phyloP scores from a whole-genome alignment of 2,888 invertebrate genomes.

The Opisthograptis luteolata region DNA sequence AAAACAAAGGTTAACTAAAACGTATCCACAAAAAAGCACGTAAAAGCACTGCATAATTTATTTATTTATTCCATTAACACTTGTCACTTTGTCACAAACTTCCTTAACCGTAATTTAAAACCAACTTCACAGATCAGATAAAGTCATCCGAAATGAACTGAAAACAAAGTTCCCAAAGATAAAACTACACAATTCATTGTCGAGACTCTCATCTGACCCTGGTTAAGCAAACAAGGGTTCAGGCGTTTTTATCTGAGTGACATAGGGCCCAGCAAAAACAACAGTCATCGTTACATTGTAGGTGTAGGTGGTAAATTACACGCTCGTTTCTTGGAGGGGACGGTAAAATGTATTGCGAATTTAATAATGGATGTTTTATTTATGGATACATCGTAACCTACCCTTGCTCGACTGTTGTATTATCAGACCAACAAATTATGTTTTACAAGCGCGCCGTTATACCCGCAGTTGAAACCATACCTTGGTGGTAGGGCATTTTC shows the following conservation, averaged over 20 bases:
- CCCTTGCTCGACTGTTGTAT: too few relatives aligned
- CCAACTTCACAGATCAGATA: constrained; percentile 8
- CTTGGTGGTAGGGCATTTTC: too few relatives aligned
- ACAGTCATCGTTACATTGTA: constrained; percentile 14
- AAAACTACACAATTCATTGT: constrained; percentile 22
- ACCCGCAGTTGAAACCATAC: too few relatives aligned
- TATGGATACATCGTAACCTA: too few relatives aligned
- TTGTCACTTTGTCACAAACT: neutral
- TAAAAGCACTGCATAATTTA: neutral
- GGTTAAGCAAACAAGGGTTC: constrained; percentile 21
- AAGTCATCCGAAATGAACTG: constrained; percentile 8
- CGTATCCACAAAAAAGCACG: too few relatives aligned
- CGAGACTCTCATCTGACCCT: constrained; percentile 11
- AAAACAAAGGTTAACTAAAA: too few relatives aligned
- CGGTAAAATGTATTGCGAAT: neutral
- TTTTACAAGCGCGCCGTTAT: too few relatives aligned
- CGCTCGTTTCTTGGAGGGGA: neutral
- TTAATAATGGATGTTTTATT: constrained; percentile 1
- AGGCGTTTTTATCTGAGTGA: constrained; percentile 16
- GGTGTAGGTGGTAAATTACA: constrained; percentile 12
- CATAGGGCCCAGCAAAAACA: constrained; percentile 14
- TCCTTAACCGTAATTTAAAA: constrained; percentile 3
- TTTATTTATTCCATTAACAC: constrained; percentile 12
- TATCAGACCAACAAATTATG: too few relatives aligned
- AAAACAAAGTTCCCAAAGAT: constrained; percentile 9